Conservation (phyloP, 2,888 invertebrate species). For the Gerris lacustris region DNA sequence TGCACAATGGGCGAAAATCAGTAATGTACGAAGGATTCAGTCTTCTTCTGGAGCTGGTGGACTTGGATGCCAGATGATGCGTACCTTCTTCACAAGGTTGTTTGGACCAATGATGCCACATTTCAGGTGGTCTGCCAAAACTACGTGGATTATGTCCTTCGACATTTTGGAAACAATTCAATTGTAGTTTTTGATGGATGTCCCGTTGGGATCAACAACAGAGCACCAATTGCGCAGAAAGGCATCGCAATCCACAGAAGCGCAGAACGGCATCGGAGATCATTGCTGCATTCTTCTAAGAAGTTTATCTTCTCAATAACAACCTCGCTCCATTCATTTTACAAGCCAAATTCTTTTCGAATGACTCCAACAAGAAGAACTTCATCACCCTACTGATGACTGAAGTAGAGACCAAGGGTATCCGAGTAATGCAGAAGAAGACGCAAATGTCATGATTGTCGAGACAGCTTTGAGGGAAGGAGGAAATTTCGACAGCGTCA, state of each 20-base stretch:
- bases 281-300: slow-evolving; percentile 18
- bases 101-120: slow-evolving; percentile 28
- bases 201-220: background rate
- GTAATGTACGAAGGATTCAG: slow-evolving; percentile 25
- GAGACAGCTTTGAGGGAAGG: slow-evolving; percentile 20
- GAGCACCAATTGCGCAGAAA: no score
- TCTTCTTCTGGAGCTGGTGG: slow-evolving; percentile 10
- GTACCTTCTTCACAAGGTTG: slow-evolving; percentile 23
- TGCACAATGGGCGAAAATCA: slow-evolving; percentile 27
- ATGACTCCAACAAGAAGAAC: slow-evolving; percentile 19
- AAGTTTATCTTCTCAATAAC: slow-evolving; percentile 22
- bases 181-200: no score
- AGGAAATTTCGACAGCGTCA: slow-evolving; percentile 17
- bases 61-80: slow-evolving; percentile 9
- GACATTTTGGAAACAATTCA: slow-evolving; percentile 21
- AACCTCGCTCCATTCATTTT: slow-evolving; percentile 19
- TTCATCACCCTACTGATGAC: slow-evolving; percentile 20
- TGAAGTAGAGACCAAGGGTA: slow-evolving; percentile 20
- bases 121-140: slow-evolving; percentile 15
- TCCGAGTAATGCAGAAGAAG: slow-evolving; percentile 19
- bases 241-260: no score
- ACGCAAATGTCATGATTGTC: slow-evolving; percentile 26
- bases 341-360: slow-evolving; percentile 24
- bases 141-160: slow-evolving; percentile 18
- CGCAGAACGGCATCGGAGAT: no score